These are phyloP conservation scores for Leptopterna dolabrata DNA, from an alignment of 2,888 invertebrate genomes.

Conservation along the genomic window DNA sequence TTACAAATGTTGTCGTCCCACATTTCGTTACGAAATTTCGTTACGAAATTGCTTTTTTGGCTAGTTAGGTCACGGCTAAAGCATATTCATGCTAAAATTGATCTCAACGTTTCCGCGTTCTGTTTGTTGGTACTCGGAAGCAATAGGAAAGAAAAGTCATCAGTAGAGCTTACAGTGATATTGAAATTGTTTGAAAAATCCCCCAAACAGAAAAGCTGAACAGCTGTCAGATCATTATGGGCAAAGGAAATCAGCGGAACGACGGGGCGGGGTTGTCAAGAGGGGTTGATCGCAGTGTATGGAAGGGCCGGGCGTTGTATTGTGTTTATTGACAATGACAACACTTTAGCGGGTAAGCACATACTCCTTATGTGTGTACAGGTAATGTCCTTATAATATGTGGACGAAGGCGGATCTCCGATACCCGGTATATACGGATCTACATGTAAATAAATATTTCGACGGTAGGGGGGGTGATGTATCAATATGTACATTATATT, in stretches of 20 bases:
- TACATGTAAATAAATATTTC: neutral
- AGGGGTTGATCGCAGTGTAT: neutral
- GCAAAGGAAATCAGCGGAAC: neutral
- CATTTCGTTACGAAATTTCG: no score
- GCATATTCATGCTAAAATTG: no score
- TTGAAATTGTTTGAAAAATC: no score
- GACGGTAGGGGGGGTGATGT: neutral
- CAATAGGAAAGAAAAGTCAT: no score
- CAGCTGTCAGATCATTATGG: no score
- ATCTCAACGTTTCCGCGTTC: no score
- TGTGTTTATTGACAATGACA: constrained; percentile 29
- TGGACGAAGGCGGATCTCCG: neutral
- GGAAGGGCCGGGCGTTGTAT: neutral
- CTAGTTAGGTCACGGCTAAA: no score
- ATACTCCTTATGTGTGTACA: neutral
- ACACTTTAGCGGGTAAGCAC: constrained; percentile 10
- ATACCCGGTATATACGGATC: neutral
- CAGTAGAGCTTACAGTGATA: no score
- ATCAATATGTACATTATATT: neutral
- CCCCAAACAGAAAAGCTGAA: no score
- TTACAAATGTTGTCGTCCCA: no score
- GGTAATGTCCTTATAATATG: neutral
- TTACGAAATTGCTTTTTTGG: no score
- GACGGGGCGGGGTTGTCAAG: neutral
- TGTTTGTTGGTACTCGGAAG: no score